phyloP scores from a whole-genome alignment of 53 echinoderm and acorn worm species.

The Glandiceps talaboti region DNA sequence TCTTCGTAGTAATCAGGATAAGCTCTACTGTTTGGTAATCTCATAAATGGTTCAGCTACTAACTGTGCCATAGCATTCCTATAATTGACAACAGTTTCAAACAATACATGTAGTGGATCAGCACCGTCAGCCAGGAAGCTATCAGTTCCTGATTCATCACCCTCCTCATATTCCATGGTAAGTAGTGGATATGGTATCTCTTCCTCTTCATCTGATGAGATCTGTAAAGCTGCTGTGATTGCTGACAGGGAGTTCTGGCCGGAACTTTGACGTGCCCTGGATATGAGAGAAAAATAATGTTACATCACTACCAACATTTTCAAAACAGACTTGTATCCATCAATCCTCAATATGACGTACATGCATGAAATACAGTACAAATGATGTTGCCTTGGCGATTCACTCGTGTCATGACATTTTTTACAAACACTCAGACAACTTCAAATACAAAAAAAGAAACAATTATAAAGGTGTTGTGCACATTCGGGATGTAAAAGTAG shows the following conservation, averaged over 20 bases:
- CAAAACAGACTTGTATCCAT: too few relatives aligned
- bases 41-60: constrained; percentile 85
- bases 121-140: constrained; percentile 55
- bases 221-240: constrained; percentile 30
- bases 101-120: constrained; percentile 55
- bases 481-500: too few relatives aligned
- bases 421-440: too few relatives aligned
- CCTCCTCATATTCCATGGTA: constrained; percentile 53
- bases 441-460: too few relatives aligned
- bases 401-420: too few relatives aligned
- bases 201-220: constrained; percentile 47
- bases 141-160: constrained; percentile 62
- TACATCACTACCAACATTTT: too few relatives aligned
- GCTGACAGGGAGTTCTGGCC: constrained; percentile 20
- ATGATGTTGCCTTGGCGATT: too few relatives aligned
- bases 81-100: constrained; percentile 51
- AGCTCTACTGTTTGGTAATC: constrained; percentile 68
- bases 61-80: constrained; percentile 71
- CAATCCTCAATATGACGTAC: too few relatives aligned
- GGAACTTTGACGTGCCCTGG: background rate
- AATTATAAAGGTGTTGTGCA: too few relatives aligned
- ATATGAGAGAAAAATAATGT: too few relatives aligned
- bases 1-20: constrained; percentile 97
- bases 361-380: too few relatives aligned
- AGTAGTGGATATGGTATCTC: constrained; percentile 5